These are phyloP conservation scores for Gadus chalcogrammus DNA, from an alignment of 2,113 vertebrate genomes.

Conservation along the genomic window DNA sequence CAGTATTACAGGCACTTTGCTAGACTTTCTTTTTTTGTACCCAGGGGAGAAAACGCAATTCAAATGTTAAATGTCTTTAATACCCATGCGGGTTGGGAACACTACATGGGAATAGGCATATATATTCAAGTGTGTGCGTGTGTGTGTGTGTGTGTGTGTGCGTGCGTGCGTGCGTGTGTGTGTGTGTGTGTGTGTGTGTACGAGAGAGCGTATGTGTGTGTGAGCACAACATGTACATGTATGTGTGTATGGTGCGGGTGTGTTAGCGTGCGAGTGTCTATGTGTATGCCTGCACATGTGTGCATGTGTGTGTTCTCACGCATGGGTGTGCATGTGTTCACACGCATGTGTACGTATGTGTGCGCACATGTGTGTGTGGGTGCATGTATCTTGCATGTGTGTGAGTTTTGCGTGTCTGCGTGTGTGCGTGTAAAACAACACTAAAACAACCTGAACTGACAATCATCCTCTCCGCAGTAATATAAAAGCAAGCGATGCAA, in stretches of 20 bases:
- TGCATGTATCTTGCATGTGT: too few species aligned
- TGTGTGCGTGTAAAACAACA: not conserved
- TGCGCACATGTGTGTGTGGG: not conserved
- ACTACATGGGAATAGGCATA: slow-evolving; percentile 14
- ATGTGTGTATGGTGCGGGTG: not conserved
- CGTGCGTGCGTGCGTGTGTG: not conserved
- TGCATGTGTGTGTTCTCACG: not conserved
- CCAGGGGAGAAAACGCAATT: slow-evolving; percentile 36
- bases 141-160: slow-evolving; percentile 7
- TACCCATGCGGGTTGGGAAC: slow-evolving; percentile 36
- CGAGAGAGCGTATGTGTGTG: too few species aligned
- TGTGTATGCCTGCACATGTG: not conserved
- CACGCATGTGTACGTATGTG: not conserved
- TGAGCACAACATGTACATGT: too few species aligned
- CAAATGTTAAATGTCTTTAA: slow-evolving; percentile 60
- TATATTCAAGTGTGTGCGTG: not conserved
- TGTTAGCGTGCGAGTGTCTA: not conserved
- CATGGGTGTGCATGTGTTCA: not conserved
- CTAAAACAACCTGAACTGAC: not conserved
- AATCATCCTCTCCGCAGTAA: not conserved
- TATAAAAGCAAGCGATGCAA: not conserved
- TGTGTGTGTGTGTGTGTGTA: not conserved
- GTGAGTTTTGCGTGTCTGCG: too few species aligned
- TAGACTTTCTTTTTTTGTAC: slow-evolving; percentile 28
- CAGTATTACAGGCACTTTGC: slow-evolving; percentile 36